A percentile compares a stretch with the other conserved stretches of the same genome.
Conservation (phyloP, 1,140 invertebrate genomes). For the Pinna nobilis region DNA sequence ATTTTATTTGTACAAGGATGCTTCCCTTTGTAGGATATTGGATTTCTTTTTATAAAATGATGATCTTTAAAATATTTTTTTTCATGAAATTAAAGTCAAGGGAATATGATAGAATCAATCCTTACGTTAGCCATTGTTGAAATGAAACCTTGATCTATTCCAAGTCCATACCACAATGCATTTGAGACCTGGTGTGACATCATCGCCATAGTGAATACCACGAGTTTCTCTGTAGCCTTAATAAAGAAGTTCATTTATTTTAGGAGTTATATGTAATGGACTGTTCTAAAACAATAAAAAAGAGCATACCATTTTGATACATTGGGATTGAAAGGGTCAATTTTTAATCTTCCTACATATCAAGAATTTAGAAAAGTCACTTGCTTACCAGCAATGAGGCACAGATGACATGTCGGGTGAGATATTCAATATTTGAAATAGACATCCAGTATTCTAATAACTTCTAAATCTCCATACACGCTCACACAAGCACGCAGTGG, state of each 20-base stretch:
- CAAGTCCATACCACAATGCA: slow-evolving; percentile 67
- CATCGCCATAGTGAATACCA: slow-evolving; percentile 64
- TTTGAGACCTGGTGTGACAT: slow-evolving; percentile 68
- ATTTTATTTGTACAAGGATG: neutral
- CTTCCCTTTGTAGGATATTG: neutral
- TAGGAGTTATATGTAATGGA: neutral
- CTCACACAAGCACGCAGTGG: no score
- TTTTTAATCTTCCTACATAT: no score
- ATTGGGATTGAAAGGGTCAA: no score
- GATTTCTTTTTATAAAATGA: neutral
- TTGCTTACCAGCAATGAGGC: no score
- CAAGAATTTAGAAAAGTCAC: no score
- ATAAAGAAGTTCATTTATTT: neutral
- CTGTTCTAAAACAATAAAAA: neutral
- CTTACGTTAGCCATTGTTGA: slow-evolving; percentile 63
- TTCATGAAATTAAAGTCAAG: no score
- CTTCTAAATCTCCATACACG: no score
- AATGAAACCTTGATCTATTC: slow-evolving; percentile 68
- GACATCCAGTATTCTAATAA: no score
- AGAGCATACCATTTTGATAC: no score
- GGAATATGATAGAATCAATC: neutral
- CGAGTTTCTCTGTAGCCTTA: slow-evolving; percentile 63
- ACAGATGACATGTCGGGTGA: no score
- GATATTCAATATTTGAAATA: no score
- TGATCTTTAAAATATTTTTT: neutral